phyloP scores from a whole-genome alignment of 1,140 invertebrate species.

The Bradysia coprophila region DNA sequence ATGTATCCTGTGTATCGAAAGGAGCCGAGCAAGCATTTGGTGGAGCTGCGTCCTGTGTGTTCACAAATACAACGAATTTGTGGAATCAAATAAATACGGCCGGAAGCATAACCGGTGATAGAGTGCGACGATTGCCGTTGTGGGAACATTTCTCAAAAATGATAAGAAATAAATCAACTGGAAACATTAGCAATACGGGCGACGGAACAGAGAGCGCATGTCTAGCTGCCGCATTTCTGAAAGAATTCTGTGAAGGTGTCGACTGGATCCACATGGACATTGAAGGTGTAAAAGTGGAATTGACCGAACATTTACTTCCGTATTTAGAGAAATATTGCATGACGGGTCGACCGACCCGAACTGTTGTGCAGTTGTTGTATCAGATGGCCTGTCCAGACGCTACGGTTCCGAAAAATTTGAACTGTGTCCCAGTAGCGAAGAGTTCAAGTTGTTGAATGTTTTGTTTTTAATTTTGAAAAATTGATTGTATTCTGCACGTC shows the following conservation, averaged over 20 bases:
- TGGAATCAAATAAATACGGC: slow-evolving; percentile 37
- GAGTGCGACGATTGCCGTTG: slow-evolving; percentile 71
- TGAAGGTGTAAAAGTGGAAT: slow-evolving; percentile 33
- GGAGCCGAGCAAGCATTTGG: slow-evolving; percentile 32
- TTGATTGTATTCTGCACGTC: too few relatives aligned
- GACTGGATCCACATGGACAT: slow-evolving; percentile 45
- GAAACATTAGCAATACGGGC: slow-evolving; percentile 37
- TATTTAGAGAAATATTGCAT: slow-evolving; percentile 30
- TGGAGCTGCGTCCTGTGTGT: slow-evolving; percentile 51
- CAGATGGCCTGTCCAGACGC: slow-evolving; percentile 22
- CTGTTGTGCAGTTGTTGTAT: slow-evolving; percentile 28
- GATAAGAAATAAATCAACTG: slow-evolving; percentile 27
- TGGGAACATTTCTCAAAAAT: slow-evolving; percentile 54
- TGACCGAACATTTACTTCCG: slow-evolving; percentile 28
- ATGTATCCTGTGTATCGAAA: slow-evolving; percentile 64
- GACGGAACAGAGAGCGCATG: slow-evolving; percentile 29
- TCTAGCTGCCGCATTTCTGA: slow-evolving; percentile 36
- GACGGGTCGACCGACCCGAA: slow-evolving; percentile 32
- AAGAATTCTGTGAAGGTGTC: slow-evolving; percentile 31
- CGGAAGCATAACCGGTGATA: slow-evolving; percentile 50
- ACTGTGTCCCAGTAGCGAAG: too few relatives aligned
- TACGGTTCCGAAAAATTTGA: too few relatives aligned
- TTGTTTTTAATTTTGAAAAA: too few relatives aligned
- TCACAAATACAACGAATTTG: slow-evolving; percentile 38
- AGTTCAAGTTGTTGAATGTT: too few relatives aligned